Evolutionary conservation across 2,113 vertebrate species (phyloP).

Genomic region (Hippocampus guttulatus): DNA sequence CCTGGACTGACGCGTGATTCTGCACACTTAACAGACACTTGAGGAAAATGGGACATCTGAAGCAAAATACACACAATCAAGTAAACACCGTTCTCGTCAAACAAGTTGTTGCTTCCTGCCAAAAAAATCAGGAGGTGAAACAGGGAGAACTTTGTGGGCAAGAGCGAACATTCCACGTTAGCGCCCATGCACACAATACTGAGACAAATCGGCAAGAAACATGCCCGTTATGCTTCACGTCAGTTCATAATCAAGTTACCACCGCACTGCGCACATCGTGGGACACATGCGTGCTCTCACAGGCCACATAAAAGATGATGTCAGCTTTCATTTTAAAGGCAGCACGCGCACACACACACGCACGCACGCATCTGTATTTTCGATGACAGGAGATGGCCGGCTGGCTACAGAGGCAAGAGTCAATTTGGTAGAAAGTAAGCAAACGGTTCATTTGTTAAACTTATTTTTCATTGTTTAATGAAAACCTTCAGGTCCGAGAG

Average conservation of each 20-base stretch:
- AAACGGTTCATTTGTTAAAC: too few relatives aligned
- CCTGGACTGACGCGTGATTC: too few relatives aligned
- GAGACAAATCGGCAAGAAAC: constrained; percentile 16
- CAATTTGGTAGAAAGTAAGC: too few relatives aligned
- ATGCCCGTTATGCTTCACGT: constrained; percentile 15
- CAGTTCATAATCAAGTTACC: constrained; percentile 25
- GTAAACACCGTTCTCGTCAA: not conserved
- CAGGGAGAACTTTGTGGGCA: constrained; percentile 20
- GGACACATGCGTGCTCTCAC: constrained; percentile 10
- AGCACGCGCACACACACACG: too few relatives aligned
- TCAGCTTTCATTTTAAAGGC: not conserved
- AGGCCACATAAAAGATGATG: not conserved
- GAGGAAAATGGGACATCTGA: not conserved
- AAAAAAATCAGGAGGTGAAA: constrained; percentile 16
- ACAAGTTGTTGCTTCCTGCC: not conserved
- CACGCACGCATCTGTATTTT: too few relatives aligned
- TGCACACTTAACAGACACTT: too few relatives aligned
- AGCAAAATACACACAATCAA: not conserved
- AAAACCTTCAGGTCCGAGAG: too few relatives aligned
- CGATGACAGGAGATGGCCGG: too few relatives aligned
- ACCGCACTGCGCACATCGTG: constrained; percentile 3
- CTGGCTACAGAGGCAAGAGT: too few relatives aligned
- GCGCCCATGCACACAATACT: not conserved
- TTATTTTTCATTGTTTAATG: too few relatives aligned
- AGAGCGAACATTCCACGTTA: not conserved